Base-by-base conservation (phyloP, 2,113 vertebrate species). In the Esox niger region DNA sequence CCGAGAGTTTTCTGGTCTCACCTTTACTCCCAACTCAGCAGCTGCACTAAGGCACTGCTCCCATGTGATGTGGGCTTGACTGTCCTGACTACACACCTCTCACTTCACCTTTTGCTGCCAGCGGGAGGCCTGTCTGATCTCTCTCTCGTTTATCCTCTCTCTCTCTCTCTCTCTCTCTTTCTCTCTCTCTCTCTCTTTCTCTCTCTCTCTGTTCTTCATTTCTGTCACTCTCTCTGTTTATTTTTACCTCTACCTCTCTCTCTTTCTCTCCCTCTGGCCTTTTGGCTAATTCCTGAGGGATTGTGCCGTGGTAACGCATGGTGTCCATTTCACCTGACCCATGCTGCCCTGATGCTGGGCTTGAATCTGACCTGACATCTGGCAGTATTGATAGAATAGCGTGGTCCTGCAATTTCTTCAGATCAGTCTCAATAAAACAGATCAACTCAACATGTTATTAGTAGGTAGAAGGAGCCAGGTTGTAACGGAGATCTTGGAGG, bases 251-350 rank as follows among this genome's bases (percentile, higher is more conserved):
- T 35, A 6, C 32, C 32, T 25, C 13, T 25, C 1, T 61, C 59
- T 9, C 31, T 61, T 20, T 8, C 30, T 35, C 59, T 35, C 21
- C 23, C 59, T 21, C 59, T 23, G 20, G 2, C 30, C 21, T 17
- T 62, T n/a, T 25, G 21, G 23, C 52, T 27, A 8, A 27, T 10
- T 27, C 25, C 38, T 23, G 5, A 52, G n/a, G 47, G 47, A 23
- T 69, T 1, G 25, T 62, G 6, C 29, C 54, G 46, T 52, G 35
- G 57, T 47, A 62, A 52, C n/a, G 4, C 38, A 69, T 54, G 35
- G 58, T 69, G 43, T 68, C 57, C 60, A 43, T 61, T 62, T 32
- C 58, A 52, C 29, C 29, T 6, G 27, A 30, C 7, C n/a, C 47
- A 43, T 52, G 47, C 47, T 21, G 20, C 47, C 47, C 7, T 21